Evolutionary conservation across 92 coral and sea anemone species (phyloP), one percentile per base, ranked within the genome.

Genomic region (Hydrozoanthus gracilis): DNA sequence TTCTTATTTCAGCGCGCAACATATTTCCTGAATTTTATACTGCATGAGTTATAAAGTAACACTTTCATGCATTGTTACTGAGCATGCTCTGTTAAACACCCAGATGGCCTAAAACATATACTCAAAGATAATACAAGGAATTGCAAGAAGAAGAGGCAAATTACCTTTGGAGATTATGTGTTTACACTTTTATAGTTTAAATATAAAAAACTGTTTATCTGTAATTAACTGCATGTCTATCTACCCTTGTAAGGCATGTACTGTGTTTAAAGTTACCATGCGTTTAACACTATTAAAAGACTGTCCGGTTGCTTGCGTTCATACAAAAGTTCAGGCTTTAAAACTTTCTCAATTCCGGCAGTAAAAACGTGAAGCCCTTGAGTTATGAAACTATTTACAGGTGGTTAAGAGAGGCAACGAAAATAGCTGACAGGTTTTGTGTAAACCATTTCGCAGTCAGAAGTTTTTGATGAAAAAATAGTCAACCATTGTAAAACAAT

Each of bases 251-350:
- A 27, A 27, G 39, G 39, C 0, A 27, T 27, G 39, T 27, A 27
- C 39, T 27, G 2, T 27, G 2, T 27, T 27, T 27, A 27, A 0
- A 27, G 39, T 27, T 27, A 27, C 39, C 39, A 27, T 49, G 58
- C 69, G 45, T 80, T 64, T 58, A 70, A 8, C 39, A 80, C 50
- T 80, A 17, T 39, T 15, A 64, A 65, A 27, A 0, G 39, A 27
- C 39, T 27, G 39, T 27, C 39, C 39, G 39, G 2, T 27, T 27
- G 39, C 2, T 27, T 27, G 39, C 39, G 39, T 27, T 27, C 85
- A 80, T 80, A 80, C 84, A 80, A 80, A 80, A 80, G 65, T 48
- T 35, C 69, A 45, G 45, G 49, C 83, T 14, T 14, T 15, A 78
- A 78, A 78, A 44, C 47, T 61, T 64, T 48, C 61, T 45, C 51